These are phyloP conservation scores for Apis mellifera DNA, from an alignment of 1,140 invertebrate species.

Conservation along the genomic window Amel_HAv3.1 CM009934.2:8177001-8177500, in stretches of 20 bases:
- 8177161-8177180: slow-evolving; percentile 35
- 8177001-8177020: slow-evolving; percentile 29
- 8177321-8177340: no score
- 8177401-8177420: no score
- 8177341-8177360: no score
- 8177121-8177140: slow-evolving; percentile 43
- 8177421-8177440: no score
- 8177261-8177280: background rate
- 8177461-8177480: no score
- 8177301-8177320: no score
- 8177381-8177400: no score
- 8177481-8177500: no score
- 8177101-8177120: slow-evolving; percentile 40
- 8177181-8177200: slow-evolving; percentile 36
- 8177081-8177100: slow-evolving; percentile 42
- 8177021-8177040: slow-evolving; percentile 27
- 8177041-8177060: slow-evolving; percentile 33
- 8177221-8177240: slow-evolving; percentile 31
- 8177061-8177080: slow-evolving; percentile 37
- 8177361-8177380: no score
- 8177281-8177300: background rate
- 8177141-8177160: slow-evolving; percentile 42
- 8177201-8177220: slow-evolving; percentile 45
- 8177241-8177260: slow-evolving; percentile 8
- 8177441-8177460: no score